These are phyloP conservation scores for Drosophila serrata DNA, from an alignment of 1,140 invertebrate species.

Conservation along the genomic window DNA sequence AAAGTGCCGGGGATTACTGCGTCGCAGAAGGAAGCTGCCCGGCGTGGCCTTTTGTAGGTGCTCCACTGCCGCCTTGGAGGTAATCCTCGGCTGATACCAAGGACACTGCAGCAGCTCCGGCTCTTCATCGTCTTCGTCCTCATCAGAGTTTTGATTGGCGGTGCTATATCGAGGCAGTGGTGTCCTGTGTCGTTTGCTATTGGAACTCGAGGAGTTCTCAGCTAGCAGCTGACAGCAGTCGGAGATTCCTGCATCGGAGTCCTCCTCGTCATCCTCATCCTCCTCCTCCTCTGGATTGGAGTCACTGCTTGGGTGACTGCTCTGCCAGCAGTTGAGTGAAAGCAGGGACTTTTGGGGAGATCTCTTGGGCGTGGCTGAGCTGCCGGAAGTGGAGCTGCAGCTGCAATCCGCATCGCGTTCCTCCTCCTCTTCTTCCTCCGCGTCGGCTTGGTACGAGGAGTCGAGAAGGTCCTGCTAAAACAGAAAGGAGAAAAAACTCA, in stretches of 20 bases:
- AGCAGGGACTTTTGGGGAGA: slow-evolving; percentile 77
- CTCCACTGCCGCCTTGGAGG: slow-evolving; percentile 64
- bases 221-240: slow-evolving; percentile 76
- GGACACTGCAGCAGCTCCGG: slow-evolving; percentile 58
- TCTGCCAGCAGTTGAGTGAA: slow-evolving; percentile 80
- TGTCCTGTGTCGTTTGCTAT: slow-evolving; percentile 41
- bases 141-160: slow-evolving; percentile 48
- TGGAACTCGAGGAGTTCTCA: slow-evolving; percentile 39
- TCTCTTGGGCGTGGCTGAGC: slow-evolving; percentile 50
- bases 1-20: slow-evolving; percentile 61
- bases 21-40: slow-evolving; percentile 72
- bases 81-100: slow-evolving; percentile 79
- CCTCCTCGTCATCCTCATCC: slow-evolving; percentile 28
- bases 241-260: slow-evolving; percentile 75
- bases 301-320: slow-evolving; percentile 70
- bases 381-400: slow-evolving; percentile 53
- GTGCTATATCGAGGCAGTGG: slow-evolving; percentile 39
- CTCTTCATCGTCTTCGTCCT: slow-evolving; percentile 55
- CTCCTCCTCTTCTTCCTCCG: slow-evolving; percentile 71
- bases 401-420: slow-evolving; percentile 65
- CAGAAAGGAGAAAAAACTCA: not conserved
- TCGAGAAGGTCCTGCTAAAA: slow-evolving; percentile 75
- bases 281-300: slow-evolving; percentile 57
- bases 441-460: slow-evolving; percentile 81
- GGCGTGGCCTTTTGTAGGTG: slow-evolving; percentile 59